Evolutionary conservation across 2,888 invertebrate species (phyloP), one percentile per base, ranked within the genome.

Genomic region (Tetramorium bicarinatum): DNA sequence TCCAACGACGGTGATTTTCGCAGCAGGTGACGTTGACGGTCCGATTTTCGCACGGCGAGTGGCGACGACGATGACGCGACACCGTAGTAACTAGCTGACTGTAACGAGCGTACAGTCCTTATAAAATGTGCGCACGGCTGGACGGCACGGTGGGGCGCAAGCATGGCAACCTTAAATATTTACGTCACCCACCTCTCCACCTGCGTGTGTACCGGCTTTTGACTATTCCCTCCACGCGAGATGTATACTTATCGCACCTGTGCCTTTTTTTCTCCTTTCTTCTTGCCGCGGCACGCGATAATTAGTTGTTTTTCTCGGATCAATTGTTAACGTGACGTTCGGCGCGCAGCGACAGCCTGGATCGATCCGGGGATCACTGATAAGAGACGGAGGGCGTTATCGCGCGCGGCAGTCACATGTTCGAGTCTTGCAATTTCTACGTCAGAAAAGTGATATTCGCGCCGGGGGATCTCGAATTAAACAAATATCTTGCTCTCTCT

Each of bases 61-160:
- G 6, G 38, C 38, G n/a, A 52, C 29, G 11, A 64, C n/a, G 86
- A 77, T 52, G 77, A 85, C 34, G 86, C 67, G 84, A 87, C 81
- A 69, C 85, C 76, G 86, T 67, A 9, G 25, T 87, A 87, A 83
- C 88, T 90, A 79, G 62, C 85, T 61, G 75, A 76, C 80, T 85
- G 87, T 56, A 88, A 87, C 49, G 75, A 85, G 80, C 87, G 88
- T 84, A 88, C 86, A 84, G 89, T 88, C 86, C 89, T 92, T 84
- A 91, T 89, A 76, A 93, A 88, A 86, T 91, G 91, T 71, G 89
- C 83, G 85, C 88, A 89, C 61, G 84, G 84, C 85, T 88, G 88
- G 87, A 89, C 84, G 83, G 90, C 64, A 87, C 92, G 92, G 90
- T 92, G 92, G 91, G 91, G 90, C 79, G 90, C 83, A 84, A 92